phyloP scores from a whole-genome alignment of 2,888 invertebrate genomes.

The Eristalinus aeneus region DNA sequence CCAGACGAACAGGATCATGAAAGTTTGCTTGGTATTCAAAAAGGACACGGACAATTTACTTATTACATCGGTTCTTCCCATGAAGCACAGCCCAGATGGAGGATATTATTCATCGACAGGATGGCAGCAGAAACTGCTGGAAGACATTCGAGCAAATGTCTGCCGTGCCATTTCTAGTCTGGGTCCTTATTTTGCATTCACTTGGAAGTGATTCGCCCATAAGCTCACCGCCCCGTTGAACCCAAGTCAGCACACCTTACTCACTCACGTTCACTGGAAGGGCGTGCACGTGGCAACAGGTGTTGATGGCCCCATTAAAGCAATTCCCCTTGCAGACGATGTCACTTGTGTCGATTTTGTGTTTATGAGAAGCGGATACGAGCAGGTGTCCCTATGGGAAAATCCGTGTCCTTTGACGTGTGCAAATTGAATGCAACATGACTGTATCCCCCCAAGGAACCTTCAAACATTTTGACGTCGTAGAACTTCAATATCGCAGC shows the following conservation, averaged over 20 bases:
- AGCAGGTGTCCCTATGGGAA: background rate
- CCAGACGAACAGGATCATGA: slow-evolving; percentile 17
- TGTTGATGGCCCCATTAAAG: background rate
- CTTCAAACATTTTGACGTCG: background rate
- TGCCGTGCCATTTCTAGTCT: slow-evolving; percentile 7
- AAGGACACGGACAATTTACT: slow-evolving; percentile 44
- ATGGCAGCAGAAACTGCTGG: slow-evolving; percentile 7
- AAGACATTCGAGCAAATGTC: slow-evolving; percentile 30
- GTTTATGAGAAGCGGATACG: background rate
- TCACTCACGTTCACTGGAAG: background rate
- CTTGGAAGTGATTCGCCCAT: background rate
- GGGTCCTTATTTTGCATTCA: slow-evolving; percentile 37
- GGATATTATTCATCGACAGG: slow-evolving; percentile 36
- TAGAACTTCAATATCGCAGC: background rate
- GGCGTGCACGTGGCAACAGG: background rate
- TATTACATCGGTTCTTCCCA: slow-evolving; percentile 42
- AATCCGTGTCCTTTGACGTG: background rate
- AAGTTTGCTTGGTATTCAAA: slow-evolving; percentile 29
- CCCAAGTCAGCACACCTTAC: background rate
- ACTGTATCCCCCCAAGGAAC: background rate
- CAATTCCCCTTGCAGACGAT: background rate
- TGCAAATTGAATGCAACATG: slow-evolving; percentile 31
- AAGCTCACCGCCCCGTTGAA: background rate
- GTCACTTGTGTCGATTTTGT: background rate
- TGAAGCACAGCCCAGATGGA: slow-evolving; percentile 41